Percentiles rank a stretch among this genome's conserved stretches.
phyloP scores from a whole-genome alignment of 1,140 invertebrate genomes.

The Ceratosolen fusciceps region DNA sequence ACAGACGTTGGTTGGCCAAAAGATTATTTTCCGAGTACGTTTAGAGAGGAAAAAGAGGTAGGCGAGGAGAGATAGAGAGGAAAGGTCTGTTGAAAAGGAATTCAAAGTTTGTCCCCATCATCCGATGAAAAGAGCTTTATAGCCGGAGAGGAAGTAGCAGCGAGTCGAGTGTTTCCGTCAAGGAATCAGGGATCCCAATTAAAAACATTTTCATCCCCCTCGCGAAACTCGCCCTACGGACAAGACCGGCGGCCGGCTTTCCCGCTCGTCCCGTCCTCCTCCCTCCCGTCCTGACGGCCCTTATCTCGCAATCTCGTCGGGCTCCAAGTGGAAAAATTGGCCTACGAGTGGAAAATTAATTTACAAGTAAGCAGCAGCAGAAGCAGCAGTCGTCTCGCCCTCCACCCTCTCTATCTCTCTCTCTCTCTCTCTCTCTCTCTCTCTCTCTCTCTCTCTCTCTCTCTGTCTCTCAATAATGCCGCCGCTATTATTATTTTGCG shows the following conservation, averaged over 20 bases:
- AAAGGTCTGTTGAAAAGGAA: conserved; percentile 52
- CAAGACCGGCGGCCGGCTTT: background rate
- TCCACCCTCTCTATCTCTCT: no score
- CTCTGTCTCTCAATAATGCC: background rate
- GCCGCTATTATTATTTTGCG: background rate
- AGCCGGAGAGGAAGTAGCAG: background rate
- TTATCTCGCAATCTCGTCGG: conserved; percentile 16
- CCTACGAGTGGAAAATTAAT: conserved; percentile 38
- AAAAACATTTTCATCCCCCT: conserved; percentile 57
- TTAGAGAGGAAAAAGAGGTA: background rate
- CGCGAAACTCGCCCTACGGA: conserved; percentile 22
- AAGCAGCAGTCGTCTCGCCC: no score
- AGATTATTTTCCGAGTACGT: conserved; percentile 17
- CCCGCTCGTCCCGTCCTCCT: background rate
- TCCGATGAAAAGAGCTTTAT: conserved; percentile 14
- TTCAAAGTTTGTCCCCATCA: conserved; percentile 24
- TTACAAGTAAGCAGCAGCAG: conserved; percentile 32
- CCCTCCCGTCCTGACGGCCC: background rate
- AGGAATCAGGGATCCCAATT: conserved; percentile 56
- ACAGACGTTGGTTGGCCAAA: background rate
- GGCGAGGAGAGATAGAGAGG: background rate
- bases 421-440: no score
- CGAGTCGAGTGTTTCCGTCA: conserved; percentile 13
- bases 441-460: no score
- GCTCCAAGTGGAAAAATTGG: conserved; percentile 34